These are phyloP conservation scores for Bombyx mandarina DNA, from an alignment of 1,140 invertebrate species.

Conservation along the genomic window DNA sequence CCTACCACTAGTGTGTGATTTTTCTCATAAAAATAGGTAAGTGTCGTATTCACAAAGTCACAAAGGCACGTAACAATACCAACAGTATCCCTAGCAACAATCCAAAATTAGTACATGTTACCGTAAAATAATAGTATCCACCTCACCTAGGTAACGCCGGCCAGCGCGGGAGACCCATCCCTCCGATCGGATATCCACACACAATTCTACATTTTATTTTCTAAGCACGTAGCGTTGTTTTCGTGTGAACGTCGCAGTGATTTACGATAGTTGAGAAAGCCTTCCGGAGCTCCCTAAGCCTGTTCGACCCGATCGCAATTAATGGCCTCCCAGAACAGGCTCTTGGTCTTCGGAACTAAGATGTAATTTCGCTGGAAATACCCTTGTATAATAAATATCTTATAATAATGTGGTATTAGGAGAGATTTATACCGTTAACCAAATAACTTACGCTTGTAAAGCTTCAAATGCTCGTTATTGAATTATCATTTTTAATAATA, in stretches of 20 bases:
- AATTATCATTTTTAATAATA: neutral
- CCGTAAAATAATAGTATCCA: constrained; percentile 37
- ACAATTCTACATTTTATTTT: constrained; percentile 24
- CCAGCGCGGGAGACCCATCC: constrained; percentile 26
- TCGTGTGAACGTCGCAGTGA: constrained; percentile 16
- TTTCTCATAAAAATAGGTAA: too few species aligned
- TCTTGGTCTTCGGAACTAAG: neutral
- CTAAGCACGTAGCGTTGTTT: constrained; percentile 17
- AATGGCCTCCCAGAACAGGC: constrained; percentile 37
- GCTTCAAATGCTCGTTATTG: neutral
- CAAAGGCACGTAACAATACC: too few species aligned
- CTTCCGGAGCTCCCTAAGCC: constrained; percentile 55
- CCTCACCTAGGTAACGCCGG: constrained; percentile 31
- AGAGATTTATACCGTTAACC: too few species aligned
- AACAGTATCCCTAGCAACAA: constrained; percentile 18
- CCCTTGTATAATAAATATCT: neutral
- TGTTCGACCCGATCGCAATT: constrained; percentile 56
- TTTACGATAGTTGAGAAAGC: constrained; percentile 45
- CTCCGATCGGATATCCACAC: constrained; percentile 16
- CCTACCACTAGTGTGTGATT: too few species aligned
- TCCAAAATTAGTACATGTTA: constrained; percentile 36
- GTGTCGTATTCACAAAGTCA: too few species aligned
- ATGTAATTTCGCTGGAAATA: neutral
- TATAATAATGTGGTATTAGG: too few species aligned
- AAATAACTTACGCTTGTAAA: too few species aligned